Base-by-base conservation (phyloP, 1,140 invertebrate species). In the Sipha flava region DNA sequence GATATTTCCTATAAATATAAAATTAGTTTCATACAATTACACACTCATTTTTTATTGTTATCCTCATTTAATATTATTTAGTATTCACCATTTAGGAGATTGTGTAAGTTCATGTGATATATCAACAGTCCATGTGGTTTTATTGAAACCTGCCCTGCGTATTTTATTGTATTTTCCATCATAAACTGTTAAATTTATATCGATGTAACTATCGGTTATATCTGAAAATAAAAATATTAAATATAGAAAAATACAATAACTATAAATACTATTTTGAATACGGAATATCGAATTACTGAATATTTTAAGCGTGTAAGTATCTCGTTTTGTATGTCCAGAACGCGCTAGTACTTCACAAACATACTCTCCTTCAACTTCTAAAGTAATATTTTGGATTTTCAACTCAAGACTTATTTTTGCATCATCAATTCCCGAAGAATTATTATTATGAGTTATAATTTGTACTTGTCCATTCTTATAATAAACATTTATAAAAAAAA, bases 321-420 rank as follows among this genome's bases (percentile, higher is more conserved):
- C 82, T 49, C 85, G 85, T 1, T 14, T 79, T 18, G 84, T 83
- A 0, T 83, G 79, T 26, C 73, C 73, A 79, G 83, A 83, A 49
- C 80, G 81, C 79, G 87, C 86, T 0, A 54, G 83, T 6, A 88
- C 86, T 9, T 80, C 70, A 70, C 90, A 90, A 16, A 83, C 84
- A 81, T 90, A 90, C 29, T 72, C 31, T 0, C 89, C 89, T 10
- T 84, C 83, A 81, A 90, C 89, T n/a, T 85, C 83, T 1, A 84
- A 77, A 0, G 80, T 85, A 0, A 87, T 85, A 57, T 88, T 83
- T 31, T 82, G 64, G 40, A 90, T 87, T 1, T 81, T 85, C 14
- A 90, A 81, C n/a, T 85, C 82, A 80, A 81, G 72, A 57, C 80
- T 73, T 70, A 77, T 21, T 79, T 57, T 72, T 52, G n/a, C 37